Percentiles rank a stretch among this genome's conserved stretches.
phyloP scores from a whole-genome alignment of 2,797 vertebrate genomes.

The Oreortyx pictus region DNA sequence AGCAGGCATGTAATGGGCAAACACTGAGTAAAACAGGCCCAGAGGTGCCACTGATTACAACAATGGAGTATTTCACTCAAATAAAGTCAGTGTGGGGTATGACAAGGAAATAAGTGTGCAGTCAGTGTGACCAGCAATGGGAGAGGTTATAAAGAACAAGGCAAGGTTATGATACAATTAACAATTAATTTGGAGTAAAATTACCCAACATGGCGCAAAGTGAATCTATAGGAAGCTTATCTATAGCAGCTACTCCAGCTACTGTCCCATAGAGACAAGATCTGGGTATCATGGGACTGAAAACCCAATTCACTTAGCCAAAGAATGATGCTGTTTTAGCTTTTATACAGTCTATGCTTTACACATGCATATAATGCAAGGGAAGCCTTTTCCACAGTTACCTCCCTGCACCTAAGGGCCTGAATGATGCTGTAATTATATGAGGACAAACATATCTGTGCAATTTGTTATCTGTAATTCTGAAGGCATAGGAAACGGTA shows the following conservation, averaged over 20 bases:
- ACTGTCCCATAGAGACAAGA: not conserved
- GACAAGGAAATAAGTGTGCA: not conserved
- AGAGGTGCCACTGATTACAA: not conserved
- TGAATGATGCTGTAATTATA: not conserved
- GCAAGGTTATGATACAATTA: not conserved
- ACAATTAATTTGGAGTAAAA: not conserved
- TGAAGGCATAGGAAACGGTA: not conserved
- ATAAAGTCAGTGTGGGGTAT: not conserved
- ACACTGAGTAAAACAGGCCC: not conserved
- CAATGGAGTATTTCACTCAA: not conserved
- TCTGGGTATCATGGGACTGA: not conserved
- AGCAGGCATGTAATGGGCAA: fast-evolving
- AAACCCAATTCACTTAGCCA: not conserved
- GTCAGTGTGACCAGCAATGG: not conserved
- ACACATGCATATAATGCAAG: not conserved
- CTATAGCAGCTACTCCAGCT: not conserved
- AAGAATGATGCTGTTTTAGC: not conserved
- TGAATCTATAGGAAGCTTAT: not conserved
- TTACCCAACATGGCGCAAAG: not conserved
- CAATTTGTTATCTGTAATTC: not conserved
- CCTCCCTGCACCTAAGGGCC: not conserved
- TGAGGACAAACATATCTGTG: not conserved
- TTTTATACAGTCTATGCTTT: not conserved
- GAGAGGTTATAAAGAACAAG: not conserved
- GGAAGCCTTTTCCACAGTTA: not conserved